These are phyloP conservation scores for Neodiprion virginianus DNA, from an alignment of 1,140 invertebrate genomes.

Conservation along the genomic window DNA sequence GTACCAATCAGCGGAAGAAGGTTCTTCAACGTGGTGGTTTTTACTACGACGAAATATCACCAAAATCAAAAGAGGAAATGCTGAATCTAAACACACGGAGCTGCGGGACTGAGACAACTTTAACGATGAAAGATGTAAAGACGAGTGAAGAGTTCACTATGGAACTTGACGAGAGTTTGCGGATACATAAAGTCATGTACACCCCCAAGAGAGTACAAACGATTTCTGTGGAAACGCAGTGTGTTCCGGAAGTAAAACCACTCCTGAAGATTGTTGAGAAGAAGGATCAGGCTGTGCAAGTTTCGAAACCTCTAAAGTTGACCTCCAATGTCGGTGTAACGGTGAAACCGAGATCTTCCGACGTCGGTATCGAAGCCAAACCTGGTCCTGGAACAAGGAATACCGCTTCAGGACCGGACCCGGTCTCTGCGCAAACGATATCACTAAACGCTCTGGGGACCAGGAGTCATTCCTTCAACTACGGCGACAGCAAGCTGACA, in stretches of 20 bases:
- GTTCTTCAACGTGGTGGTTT: constrained; percentile 30
- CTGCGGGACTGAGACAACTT: constrained; percentile 35
- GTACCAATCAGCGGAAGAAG: constrained; percentile 30
- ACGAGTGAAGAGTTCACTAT: constrained; percentile 36
- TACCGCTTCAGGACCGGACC: constrained; percentile 47
- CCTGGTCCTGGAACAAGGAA: constrained; percentile 41
- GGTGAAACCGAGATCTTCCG: constrained; percentile 52
- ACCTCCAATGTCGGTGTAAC: constrained; percentile 52
- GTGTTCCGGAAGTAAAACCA: constrained; percentile 23
- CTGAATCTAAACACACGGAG: constrained; percentile 30
- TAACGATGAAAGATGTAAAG: constrained; percentile 44
- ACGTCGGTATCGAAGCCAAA: constrained; percentile 45
- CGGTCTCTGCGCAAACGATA: constrained; percentile 26
- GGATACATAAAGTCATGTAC: constrained; percentile 34
- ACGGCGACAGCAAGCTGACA: constrained; percentile 46
- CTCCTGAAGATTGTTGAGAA: constrained; percentile 42
- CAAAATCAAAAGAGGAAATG: constrained; percentile 22
- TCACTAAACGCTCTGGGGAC: constrained; percentile 48
- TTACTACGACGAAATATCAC: constrained; percentile 37
- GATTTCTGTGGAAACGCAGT: constrained; percentile 32
- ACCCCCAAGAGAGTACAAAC: constrained; percentile 31
- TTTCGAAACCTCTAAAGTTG: constrained; percentile 45
- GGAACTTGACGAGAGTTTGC: constrained; percentile 43
- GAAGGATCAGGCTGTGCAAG: constrained; percentile 52
- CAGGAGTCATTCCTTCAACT: constrained; percentile 53